Base-by-base conservation (phyloP, 2,888 invertebrate genomes). In the Arrhopalites spinosus region DNA sequence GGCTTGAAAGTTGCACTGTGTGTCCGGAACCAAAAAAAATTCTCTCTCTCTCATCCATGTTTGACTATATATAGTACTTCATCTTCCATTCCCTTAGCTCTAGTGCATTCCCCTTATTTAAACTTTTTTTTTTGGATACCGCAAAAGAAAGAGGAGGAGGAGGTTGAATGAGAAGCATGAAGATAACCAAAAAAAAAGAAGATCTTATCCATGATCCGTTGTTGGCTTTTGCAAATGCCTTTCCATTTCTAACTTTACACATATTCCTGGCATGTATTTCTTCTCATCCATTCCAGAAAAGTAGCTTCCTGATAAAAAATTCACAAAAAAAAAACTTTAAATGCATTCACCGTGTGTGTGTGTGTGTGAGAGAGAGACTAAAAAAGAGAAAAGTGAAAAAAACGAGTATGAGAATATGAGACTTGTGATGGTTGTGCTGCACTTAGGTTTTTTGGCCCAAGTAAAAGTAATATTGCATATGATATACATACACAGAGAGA, bases 141-240 rank as follows among this genome's bases (percentile, higher is more conserved):
- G n/a, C n/a, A n/a, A n/a, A n/a, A n/a, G n/a, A n/a, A n/a, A n/a
- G n/a, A n/a, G n/a, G n/a, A n/a, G n/a, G n/a, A n/a, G n/a, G n/a
- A n/a, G n/a, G n/a, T n/a, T n/a, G n/a, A n/a, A n/a, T n/a, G n/a
- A n/a, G n/a, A n/a, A 30, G 13, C 45, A 43, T 50, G 27, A 29
- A 69, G 69, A 69, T 69, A 69, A 69, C 69, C 50, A 69, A 29
- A 69, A 69, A 69, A n/a, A n/a, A n/a, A n/a, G n/a, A n/a, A 11
- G 50, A 69, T 69, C 70, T 70, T 20, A 70, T 53, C 70, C 56
- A 53, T 53, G 70, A 70, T 53, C 70, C 50, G 56, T 70, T 69
- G 50, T 50, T 69, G 70, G 70, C 56, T 64, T 64, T 64, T 36
- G 64, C 64, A 36, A 36, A 8, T 64, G 64, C 36, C 30, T 66